A percentile compares a stretch with the other conserved stretches of the same genome.
phyloP scores from a whole-genome alignment of 2,888 invertebrate genomes.

The Coremacera marginata region DNA sequence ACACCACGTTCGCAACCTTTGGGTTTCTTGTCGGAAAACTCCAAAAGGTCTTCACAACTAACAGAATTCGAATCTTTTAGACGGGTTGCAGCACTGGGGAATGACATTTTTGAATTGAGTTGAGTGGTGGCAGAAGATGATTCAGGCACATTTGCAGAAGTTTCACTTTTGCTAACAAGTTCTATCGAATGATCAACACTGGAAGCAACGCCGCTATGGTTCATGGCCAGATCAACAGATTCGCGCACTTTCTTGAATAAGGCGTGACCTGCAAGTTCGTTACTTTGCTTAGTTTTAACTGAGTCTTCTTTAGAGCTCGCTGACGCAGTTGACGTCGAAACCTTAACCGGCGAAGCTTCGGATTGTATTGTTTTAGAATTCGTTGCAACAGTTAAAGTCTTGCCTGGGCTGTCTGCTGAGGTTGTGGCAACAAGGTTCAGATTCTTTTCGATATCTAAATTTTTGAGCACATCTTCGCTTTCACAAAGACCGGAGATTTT shows the following conservation, averaged over 20 bases:
- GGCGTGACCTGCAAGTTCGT: conserved; percentile 67
- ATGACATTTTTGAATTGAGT: conserved; percentile 44
- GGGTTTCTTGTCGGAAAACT: conserved; percentile 87
- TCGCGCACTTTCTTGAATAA: conserved; percentile 69
- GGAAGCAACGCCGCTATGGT: conserved; percentile 17
- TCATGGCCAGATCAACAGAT: conserved; percentile 66
- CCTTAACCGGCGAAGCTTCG: conserved; percentile 41
- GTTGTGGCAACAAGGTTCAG: conserved; percentile 45
- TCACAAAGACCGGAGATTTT: conserved; percentile 64
- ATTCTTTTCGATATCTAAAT: conserved; percentile 63
- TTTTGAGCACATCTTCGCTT: conserved; percentile 65
- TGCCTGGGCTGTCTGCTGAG: not conserved
- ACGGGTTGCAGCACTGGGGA: conserved; percentile 58
- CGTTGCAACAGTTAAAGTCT: not conserved
- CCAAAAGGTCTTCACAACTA: conserved; percentile 90
- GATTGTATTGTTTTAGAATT: conserved; percentile 34
- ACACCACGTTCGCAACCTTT: conserved; percentile 85
- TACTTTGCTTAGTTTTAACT: conserved; percentile 41
- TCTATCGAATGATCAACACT: not conserved
- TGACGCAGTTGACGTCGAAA: not conserved
- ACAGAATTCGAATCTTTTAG: conserved; percentile 79
- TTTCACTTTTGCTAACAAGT: not conserved
- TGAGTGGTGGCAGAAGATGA: not conserved
- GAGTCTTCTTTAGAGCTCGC: not conserved
- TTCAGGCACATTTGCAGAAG: not conserved